Evolutionary conservation across 2,113 vertebrate genomes (phyloP).

Genomic region (Syrmaticus mikado): DNA sequence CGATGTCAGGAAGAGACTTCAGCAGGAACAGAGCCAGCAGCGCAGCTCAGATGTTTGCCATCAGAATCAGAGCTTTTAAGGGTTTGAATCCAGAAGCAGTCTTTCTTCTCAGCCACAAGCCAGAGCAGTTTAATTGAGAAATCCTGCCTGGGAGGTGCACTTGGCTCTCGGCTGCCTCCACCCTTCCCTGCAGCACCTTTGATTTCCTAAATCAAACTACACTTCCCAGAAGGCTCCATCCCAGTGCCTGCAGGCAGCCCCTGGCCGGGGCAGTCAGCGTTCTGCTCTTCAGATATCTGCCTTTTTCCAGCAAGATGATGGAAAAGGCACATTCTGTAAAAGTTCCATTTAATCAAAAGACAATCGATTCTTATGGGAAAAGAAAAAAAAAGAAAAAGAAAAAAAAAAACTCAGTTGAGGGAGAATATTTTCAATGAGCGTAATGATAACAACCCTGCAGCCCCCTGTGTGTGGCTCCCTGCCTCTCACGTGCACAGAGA

Average conservation of each 20-base stretch:
- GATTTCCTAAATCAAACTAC: not conserved
- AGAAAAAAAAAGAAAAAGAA: no score
- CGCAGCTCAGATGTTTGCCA: not conserved
- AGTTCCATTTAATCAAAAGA: not conserved
- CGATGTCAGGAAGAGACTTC: not conserved
- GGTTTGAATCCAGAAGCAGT: not conserved
- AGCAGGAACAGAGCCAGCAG: not conserved
- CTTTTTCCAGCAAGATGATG: not conserved
- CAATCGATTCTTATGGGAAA: not conserved
- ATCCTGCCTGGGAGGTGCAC: not conserved
- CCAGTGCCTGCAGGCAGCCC: not conserved
- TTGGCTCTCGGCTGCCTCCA: not conserved
- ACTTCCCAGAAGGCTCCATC: not conserved
- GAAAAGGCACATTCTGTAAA: not conserved
- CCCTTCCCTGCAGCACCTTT: not conserved
- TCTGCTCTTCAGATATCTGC: not conserved
- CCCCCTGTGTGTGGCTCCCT: constrained; percentile 9
- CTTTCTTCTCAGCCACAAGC: not conserved
- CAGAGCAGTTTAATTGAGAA: not conserved
- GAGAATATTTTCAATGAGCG: not conserved
- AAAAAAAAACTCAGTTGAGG: not conserved
- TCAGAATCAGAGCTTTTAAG: not conserved
- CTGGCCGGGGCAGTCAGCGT: not conserved
- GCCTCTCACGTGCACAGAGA: not conserved
- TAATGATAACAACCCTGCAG: not conserved